Conservation (phyloP, 2,797 vertebrate species). For the Adrianichthys oophorus region DNA sequence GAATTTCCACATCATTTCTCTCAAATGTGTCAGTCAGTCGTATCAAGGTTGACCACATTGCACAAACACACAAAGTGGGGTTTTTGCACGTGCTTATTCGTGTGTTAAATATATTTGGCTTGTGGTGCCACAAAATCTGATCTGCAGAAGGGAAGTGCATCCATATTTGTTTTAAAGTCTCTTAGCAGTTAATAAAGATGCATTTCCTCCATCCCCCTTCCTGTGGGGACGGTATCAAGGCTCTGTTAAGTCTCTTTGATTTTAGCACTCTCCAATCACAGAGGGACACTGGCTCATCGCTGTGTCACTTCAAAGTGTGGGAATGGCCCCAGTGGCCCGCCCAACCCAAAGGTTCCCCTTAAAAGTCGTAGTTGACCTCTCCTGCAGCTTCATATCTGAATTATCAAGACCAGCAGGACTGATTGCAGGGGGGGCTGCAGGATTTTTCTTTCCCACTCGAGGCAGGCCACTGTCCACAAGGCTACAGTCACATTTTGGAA, state of each 20-base stretch:
- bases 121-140: slow-evolving; percentile 45
- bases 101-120: slow-evolving; percentile 46
- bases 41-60: slow-evolving; percentile 26
- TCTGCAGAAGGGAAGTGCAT: slow-evolving; percentile 58
- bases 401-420: slow-evolving; percentile 19
- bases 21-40: slow-evolving; percentile 13
- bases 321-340: slow-evolving; percentile 73
- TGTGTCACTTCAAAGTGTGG: slow-evolving; percentile 83
- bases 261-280: slow-evolving; percentile 79
- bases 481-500: slow-evolving; percentile 43
- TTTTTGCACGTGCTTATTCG: slow-evolving; percentile 25
- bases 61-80: slow-evolving; percentile 49
- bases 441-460: slow-evolving; percentile 30
- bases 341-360: slow-evolving; percentile 71
- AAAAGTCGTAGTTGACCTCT: slow-evolving; percentile 69
- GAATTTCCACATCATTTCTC: slow-evolving; percentile 1
- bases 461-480: slow-evolving; percentile 6
- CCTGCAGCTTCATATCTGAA: slow-evolving; percentile 43
- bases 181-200: slow-evolving; percentile 91
- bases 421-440: slow-evolving; percentile 24
- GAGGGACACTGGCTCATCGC: slow-evolving; percentile 71
- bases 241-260: slow-evolving; percentile 93
- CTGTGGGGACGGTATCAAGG: slow-evolving; percentile 89
- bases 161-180: slow-evolving; percentile 87
- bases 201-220: slow-evolving; percentile 87